Percentiles rank a stretch among this genome's conserved stretches.
These are phyloP conservation scores for Dicentrarchus labrax DNA, from an alignment of 2,113 vertebrate genomes.

Conservation along the genomic window DNA sequence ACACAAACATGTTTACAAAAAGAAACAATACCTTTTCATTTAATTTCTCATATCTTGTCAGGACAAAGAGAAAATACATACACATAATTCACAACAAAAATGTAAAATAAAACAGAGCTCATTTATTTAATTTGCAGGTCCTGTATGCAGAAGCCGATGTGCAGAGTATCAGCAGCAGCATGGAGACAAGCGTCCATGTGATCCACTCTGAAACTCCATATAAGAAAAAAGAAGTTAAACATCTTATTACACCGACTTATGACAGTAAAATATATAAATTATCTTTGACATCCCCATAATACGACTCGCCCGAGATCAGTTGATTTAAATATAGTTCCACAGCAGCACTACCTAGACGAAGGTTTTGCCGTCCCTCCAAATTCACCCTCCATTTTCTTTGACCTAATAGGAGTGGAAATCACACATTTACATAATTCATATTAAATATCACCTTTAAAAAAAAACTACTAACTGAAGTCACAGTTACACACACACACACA, in stretches of 20 bases:
- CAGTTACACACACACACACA: too few relatives aligned
- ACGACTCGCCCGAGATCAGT: background rate
- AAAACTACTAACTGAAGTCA: background rate
- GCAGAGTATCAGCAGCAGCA: background rate
- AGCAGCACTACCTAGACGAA: background rate
- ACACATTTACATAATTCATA: background rate
- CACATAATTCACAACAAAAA: background rate
- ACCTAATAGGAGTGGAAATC: conserved; percentile 1
- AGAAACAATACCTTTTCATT: background rate
- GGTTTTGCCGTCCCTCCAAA: background rate
- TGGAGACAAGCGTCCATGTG: background rate
- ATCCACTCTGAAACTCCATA: conserved; percentile 18
- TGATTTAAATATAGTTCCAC: conserved; percentile 2
- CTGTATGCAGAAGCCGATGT: background rate
- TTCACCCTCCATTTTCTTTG: conserved; percentile 7
- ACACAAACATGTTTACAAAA: too few relatives aligned
- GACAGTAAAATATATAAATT: background rate
- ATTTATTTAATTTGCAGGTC: conserved; percentile 20
- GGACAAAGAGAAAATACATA: background rate
- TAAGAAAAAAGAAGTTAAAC: background rate
- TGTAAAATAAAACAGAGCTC: background rate
- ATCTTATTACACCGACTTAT: background rate
- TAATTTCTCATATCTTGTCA: background rate
- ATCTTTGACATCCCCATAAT: background rate
- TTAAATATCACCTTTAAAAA: background rate